These are phyloP conservation scores for Melipona beecheii DNA, from an alignment of 2,888 invertebrate genomes.

Conservation along the genomic window DNA sequence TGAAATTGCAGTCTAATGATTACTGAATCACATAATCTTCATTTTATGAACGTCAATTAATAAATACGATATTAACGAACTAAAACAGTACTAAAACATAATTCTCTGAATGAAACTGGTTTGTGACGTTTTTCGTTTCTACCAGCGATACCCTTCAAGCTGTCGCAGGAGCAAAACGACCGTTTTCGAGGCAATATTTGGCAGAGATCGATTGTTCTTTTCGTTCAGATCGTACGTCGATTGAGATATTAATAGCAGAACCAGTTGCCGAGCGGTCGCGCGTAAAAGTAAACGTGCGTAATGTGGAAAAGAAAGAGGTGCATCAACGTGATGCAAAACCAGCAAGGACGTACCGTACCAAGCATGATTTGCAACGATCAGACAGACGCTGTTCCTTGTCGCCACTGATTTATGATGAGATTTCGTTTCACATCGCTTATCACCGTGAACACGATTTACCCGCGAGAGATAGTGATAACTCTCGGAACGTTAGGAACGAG, in stretches of 20 bases:
- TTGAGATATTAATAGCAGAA: constrained; percentile 63
- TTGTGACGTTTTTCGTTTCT: too few relatives aligned
- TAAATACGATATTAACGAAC: too few relatives aligned
- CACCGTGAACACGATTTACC: background rate
- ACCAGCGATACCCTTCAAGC: too few relatives aligned
- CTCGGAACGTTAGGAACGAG: background rate
- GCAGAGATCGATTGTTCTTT: background rate
- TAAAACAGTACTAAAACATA: too few relatives aligned
- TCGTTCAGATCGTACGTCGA: constrained; percentile 34
- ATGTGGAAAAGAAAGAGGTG: background rate
- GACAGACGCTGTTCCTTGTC: constrained; percentile 1
- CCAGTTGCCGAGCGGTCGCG: constrained; percentile 53
- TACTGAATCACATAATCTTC: too few relatives aligned
- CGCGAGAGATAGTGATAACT: background rate
- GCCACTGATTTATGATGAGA: constrained; percentile 24
- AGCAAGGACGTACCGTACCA: constrained; percentile 24
- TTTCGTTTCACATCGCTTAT: constrained; percentile 2
- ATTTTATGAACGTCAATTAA: too few relatives aligned
- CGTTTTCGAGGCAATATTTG: background rate
- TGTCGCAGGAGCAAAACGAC: background rate
- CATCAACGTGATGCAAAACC: background rate
- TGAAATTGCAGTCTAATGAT: too few relatives aligned
- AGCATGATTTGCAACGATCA: constrained; percentile 23
- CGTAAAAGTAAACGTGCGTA: constrained; percentile 53
- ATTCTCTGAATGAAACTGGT: too few relatives aligned